Percentiles rank a stretch among this genome's conserved stretches.
Conservation (phyloP, 2,113 vertebrate species). For the Vireo altiloquus region DNA sequence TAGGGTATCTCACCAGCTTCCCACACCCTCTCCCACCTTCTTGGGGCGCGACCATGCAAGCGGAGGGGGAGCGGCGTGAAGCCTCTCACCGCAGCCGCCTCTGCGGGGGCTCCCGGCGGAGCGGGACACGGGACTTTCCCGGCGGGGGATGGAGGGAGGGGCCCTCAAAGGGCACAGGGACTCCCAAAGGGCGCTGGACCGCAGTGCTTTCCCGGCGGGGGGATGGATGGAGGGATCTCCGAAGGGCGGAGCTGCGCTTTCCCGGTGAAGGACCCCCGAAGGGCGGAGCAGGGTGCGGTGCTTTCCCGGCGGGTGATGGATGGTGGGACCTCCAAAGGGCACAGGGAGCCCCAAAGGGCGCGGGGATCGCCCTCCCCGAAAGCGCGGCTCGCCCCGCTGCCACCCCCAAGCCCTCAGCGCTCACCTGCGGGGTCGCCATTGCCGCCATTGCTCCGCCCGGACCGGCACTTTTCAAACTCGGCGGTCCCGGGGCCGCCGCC, state of each 20-base stretch:
- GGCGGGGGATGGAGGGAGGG: not conserved
- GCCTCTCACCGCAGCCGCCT: not conserved
- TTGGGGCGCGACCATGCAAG: not conserved
- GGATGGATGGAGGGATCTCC: not conserved
- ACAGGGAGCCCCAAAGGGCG: not conserved
- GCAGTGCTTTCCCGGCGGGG: not conserved
- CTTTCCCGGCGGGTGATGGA: not conserved
- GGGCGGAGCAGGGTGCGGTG: not conserved
- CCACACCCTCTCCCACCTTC: not conserved
- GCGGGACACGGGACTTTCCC: not conserved
- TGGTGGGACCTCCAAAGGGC: not conserved
- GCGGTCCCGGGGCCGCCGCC: constrained; percentile 2
- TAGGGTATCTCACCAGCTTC: not conserved
- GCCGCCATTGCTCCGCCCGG: constrained; percentile 34
- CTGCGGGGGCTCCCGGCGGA: not conserved
- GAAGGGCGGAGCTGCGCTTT: not conserved
- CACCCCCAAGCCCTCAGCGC: not conserved
- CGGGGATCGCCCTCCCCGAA: too few relatives aligned
- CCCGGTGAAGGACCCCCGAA: not conserved
- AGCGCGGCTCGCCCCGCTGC: not conserved
- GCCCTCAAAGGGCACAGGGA: not conserved
- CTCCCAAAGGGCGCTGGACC: not conserved
- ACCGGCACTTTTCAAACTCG: constrained; percentile 56
- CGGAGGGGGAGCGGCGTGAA: not conserved
- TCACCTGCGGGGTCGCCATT: constrained; percentile 23